Evolutionary conservation across 2,113 vertebrate genomes (phyloP), one percentile per base, ranked within the genome.

Genomic region (Pipra filicauda): DNA sequence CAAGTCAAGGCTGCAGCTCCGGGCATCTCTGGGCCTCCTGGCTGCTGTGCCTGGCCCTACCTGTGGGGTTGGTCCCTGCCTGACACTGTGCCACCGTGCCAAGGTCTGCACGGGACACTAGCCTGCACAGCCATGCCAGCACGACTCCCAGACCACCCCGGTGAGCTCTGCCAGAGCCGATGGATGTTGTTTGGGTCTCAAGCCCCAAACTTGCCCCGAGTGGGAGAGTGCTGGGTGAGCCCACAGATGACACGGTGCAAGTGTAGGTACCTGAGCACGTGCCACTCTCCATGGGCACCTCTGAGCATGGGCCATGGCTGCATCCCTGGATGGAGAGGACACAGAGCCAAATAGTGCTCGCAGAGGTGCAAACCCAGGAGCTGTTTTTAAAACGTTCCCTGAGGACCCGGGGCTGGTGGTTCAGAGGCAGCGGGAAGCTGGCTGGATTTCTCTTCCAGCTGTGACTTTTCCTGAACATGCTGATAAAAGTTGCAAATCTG

Each of bases 251-350:
- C 30, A 46, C 0, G 1, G 20, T 6, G 51, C 8, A 44, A n/a
- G 15, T 0, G 2, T 7, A 5, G 81, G 39, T 35, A 83, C 30
- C n/a, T 5, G 1, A 72, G 16, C 21, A 21, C 0, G 1, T 30
- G 65, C 59, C 33, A 48, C 54, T 46, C 31, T 27, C 43, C 8
- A 0, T 2, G 26, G 66, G 57, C 64, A 64, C 16, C 49, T 62
- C 61, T 0, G 1, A 85, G 37, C 8, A 1, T 0, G 0, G 28
- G 44, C 44, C 2, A 2, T 0, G 4, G 39, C n/a, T 37, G 18
- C 30, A 44, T 28, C 16, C 2, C 6, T 4, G 37, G 4, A 20
- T 6, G 0, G 30, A 37, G 21, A 85, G 57, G 44, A 86, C 2
- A 33, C 19, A 12, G 0, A 1, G 44, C 16, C 62, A 39, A 65